Evolutionary conservation across 2,888 invertebrate species (phyloP), one percentile per base, ranked within the genome.

Genomic region (Aphelenchoides bicaudatus): DNA sequence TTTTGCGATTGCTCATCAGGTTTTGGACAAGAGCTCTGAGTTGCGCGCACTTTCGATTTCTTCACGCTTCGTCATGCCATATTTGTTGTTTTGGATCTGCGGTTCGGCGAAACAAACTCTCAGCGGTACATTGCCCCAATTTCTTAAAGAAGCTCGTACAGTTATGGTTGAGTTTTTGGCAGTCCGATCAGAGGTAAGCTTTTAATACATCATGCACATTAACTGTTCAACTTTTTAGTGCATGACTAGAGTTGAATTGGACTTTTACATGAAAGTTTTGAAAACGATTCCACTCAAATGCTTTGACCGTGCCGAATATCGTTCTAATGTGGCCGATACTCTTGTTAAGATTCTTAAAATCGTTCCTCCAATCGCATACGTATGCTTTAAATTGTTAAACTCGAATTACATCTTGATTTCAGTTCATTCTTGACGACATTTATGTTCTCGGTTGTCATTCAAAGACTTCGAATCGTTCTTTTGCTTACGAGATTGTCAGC

Each of bases 291-390:
- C 52, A 28, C 37, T 51, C 25, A 43, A 34, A 30, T 56, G 56
- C 39, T 3, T 29, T 2, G 56, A 56, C 23, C 59, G 56, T 19
- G 30, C 61, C n/a, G 56, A 56, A 59, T 60, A 56, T 31, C 34
- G 56, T 8, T n/a, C 37, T n/a, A 61, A 61, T 13, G 60, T 56
- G 48, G 25, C 56, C 8, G 6, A 39, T 13, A 61, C 61, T 16
- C 27, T 13, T 23, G 39, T 60, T 8, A 27, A 59, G 27, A 56
- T 56, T 21, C 27, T 54, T 13, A 16, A 28, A 21, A 16, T 19
- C 25, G 19, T 54, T 54, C 55, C 55, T 8, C 21, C 47, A 23
- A 54, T 52, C 2, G 46, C 43, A n/a, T 19, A 56, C 2, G 55
- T 54, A 19, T 16, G 55, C 46, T 54, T 4, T 19, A 10, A 34